A percentile compares a stretch with the other conserved stretches of the same genome.
phyloP scores from a whole-genome alignment of 2,113 vertebrate species.

The Cnemophilus loriae region DNA sequence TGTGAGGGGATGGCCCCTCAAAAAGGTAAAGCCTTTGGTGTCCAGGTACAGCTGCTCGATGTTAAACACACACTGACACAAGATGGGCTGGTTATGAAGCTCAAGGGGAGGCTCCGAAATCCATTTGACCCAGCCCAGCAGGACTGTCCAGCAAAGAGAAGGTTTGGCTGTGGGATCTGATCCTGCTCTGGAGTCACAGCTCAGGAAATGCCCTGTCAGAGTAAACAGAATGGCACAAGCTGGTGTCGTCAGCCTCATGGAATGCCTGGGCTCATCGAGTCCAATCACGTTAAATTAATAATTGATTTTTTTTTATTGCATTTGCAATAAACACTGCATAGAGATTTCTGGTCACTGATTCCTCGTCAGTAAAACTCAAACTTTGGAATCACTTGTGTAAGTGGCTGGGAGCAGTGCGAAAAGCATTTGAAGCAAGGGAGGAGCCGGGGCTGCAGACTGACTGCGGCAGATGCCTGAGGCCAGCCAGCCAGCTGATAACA shows the following conservation, averaged over 20 bases:
- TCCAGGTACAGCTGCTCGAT: not conserved
- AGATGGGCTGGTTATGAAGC: not conserved
- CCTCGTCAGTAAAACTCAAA: not conserved
- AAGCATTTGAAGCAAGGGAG: not conserved
- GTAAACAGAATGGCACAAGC: not conserved
- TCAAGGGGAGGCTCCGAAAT: not conserved
- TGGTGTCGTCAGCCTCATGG: too few relatives aligned
- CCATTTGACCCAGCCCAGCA: not conserved
- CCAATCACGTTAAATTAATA: not conserved
- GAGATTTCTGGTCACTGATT: not conserved
- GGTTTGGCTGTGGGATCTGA: not conserved
- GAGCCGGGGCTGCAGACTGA: not conserved
- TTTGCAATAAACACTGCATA: not conserved
- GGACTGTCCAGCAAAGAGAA: not conserved
- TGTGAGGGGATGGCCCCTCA: not conserved
- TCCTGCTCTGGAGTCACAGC: not conserved
- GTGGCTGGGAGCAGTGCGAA: not conserved
- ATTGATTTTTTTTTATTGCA: not conserved
- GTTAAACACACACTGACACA: not conserved
- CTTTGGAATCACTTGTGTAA: not conserved
- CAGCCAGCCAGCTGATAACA: not conserved
- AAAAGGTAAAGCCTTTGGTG: not conserved
- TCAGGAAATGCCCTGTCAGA: not conserved
- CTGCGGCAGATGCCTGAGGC: not conserved
- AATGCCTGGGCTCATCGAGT: accelerated